Evolutionary conservation across 2,113 vertebrate species (phyloP).

Genomic region (Ochotona princeps): DNA sequence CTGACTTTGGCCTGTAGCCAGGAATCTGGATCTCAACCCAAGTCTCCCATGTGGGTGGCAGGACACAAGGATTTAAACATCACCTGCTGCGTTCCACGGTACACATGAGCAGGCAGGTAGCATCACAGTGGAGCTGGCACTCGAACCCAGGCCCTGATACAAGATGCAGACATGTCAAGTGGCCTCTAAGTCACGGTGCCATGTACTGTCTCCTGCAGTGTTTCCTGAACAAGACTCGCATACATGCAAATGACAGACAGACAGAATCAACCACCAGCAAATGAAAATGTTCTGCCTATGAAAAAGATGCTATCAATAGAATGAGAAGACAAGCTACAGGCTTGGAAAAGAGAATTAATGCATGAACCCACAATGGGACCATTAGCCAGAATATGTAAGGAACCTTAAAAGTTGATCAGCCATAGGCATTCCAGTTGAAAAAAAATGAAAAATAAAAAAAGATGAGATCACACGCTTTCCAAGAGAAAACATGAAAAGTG

Average conservation of each 20-base stretch:
- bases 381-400: background rate
- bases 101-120: too few relatives aligned
- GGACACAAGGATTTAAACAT: too few relatives aligned
- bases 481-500: background rate
- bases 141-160: too few relatives aligned
- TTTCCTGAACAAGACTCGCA: slow-evolving; percentile 4
- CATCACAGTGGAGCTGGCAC: too few relatives aligned
- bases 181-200: too few relatives aligned
- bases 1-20: too few relatives aligned
- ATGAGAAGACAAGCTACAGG: background rate
- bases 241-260: background rate
- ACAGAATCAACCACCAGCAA: slow-evolving; percentile 21
- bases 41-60: too few relatives aligned
- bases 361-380: background rate
- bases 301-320: background rate
- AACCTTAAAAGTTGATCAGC: background rate
- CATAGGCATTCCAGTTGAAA: background rate
- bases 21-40: too few relatives aligned
- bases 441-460: slow-evolving; percentile 1
- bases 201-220: too few relatives aligned
- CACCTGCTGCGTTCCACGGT: too few relatives aligned
- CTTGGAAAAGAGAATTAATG: background rate
- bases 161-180: too few relatives aligned
- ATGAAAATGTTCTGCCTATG: background rate
- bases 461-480: background rate